phyloP scores from a whole-genome alignment of 2,113 vertebrate species.

The Pandion haliaetus region DNA sequence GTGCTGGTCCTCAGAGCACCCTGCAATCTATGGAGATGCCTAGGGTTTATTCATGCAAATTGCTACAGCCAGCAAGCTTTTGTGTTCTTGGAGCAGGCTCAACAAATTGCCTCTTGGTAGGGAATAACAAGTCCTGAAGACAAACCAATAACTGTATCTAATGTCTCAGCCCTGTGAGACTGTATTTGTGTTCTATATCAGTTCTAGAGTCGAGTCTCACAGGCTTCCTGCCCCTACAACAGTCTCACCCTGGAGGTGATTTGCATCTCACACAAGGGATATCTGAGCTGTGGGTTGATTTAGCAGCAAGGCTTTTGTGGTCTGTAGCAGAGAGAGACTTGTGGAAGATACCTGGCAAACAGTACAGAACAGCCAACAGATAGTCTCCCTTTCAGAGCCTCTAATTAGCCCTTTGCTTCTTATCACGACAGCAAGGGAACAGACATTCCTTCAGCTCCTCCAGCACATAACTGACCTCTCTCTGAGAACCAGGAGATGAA shows the following conservation, averaged over 20 bases:
- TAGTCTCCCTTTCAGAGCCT: background rate
- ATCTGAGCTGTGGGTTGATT: background rate
- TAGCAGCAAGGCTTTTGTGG: background rate
- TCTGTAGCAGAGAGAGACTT: background rate
- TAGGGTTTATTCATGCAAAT: background rate
- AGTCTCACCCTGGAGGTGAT: background rate
- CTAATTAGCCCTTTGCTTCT: background rate
- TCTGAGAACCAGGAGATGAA: background rate
- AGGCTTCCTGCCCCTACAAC: background rate
- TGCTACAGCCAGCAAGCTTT: background rate
- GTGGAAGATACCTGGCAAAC: background rate
- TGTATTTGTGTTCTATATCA: background rate
- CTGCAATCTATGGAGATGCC: background rate
- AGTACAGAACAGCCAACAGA: background rate
- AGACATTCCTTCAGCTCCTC: background rate
- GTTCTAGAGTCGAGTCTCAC: background rate
- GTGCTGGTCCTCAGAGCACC: background rate
- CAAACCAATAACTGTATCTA: background rate
- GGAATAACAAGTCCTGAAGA: background rate
- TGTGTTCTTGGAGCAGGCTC: background rate
- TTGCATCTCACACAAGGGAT: background rate
- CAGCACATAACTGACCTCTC: background rate
- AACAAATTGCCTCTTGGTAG: background rate
- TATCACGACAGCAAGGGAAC: background rate
- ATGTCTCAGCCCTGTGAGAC: background rate